Evolutionary conservation across 2,113 vertebrate species (phyloP).

Genomic region (Tetraodon nigroviridis): DNA sequence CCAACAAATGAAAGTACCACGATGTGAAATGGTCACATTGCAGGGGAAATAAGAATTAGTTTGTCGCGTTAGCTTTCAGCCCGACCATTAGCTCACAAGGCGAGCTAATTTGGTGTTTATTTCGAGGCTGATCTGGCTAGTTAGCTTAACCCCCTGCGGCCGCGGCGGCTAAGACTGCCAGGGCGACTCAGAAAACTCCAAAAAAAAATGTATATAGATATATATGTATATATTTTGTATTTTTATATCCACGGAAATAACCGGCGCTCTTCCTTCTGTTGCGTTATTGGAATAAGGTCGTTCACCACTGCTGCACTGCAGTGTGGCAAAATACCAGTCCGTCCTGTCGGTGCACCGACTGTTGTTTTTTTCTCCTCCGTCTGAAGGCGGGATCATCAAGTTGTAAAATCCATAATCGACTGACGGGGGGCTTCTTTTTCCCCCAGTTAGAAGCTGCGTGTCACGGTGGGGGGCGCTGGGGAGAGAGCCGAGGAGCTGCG

Average conservation of each 20-base stretch:
- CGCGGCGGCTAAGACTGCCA: conserved; percentile 39
- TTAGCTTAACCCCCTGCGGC: conserved; percentile 49
- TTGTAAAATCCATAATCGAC: conserved; percentile 67
- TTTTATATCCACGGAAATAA: conserved; percentile 62
- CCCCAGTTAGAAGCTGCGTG: conserved; percentile 40
- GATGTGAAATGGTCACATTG: conserved; percentile 35
- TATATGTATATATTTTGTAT: too few species aligned
- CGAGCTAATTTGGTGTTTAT: conserved; percentile 30
- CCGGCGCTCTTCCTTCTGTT: conserved; percentile 55
- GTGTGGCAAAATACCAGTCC: conserved; percentile 45
- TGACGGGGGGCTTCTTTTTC: conserved; percentile 25
- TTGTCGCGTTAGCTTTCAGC: conserved; percentile 24
- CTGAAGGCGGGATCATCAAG: conserved; percentile 39
- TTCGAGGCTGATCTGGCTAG: conserved; percentile 39
- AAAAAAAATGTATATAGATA: too few species aligned
- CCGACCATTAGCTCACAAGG: conserved; percentile 44
- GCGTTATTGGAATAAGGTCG: conserved; percentile 66
- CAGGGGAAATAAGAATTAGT: conserved; percentile 29
- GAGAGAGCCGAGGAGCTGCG: conserved; percentile 60
- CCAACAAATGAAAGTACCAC: conserved; percentile 19
- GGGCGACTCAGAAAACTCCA: conserved; percentile 33
- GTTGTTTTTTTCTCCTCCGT: conserved; percentile 23
- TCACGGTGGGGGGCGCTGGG: conserved; percentile 38
- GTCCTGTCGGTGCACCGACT: conserved; percentile 44
- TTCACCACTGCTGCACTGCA: conserved; percentile 63